Evolutionary conservation across 2,113 vertebrate genomes (phyloP), one percentile per base, ranked within the genome.

Genomic region (human): DNA sequence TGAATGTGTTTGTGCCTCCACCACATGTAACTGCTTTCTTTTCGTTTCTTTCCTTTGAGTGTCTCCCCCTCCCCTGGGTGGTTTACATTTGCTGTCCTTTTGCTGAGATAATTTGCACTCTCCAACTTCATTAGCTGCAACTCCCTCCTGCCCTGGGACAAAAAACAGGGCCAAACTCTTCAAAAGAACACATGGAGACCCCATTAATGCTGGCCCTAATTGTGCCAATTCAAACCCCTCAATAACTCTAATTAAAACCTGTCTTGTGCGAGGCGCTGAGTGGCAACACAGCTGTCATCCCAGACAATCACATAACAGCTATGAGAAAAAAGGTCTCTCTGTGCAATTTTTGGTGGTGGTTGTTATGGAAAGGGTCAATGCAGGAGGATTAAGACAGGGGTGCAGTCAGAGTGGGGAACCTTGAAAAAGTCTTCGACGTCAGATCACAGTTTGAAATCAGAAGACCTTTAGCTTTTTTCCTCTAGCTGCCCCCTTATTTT

Each of bases 201-300:
- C 99, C 99, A 98, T 99, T 99, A 99, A 99, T 98, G 98, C 98
- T 98, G 98, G 99, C 98, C 98, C 98, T 99, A 99, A 99, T 99
- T 99, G 99, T 99, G 99, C 99, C 99, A 99, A 99, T 99, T 99
- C 99, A 98, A 98, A 98, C 96, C 98, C 98, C 98, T 99, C 99
- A 99, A 99, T 99, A 99, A 99, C 99, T 99, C 99, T 99, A 99
- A 99, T 99, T 99, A 99, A 99, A 99, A 98, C 98, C 98, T 98
- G 98, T 99, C 99, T 98, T 98, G 98, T 98, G 97, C 97, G 97
- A 98, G 98, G 98, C 98, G 98, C 98, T 98, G 98, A 98, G 98
- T 98, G 98, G 99, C 98, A 95, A 98, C 99, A 99, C 98, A 99
- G 99, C 99, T 99, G 98, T 99, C 98, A 98, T 98, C 98, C 97